Evolutionary conservation across 1,140 invertebrate genomes (phyloP).

Genomic region (Bombus consobrinus): DNA sequence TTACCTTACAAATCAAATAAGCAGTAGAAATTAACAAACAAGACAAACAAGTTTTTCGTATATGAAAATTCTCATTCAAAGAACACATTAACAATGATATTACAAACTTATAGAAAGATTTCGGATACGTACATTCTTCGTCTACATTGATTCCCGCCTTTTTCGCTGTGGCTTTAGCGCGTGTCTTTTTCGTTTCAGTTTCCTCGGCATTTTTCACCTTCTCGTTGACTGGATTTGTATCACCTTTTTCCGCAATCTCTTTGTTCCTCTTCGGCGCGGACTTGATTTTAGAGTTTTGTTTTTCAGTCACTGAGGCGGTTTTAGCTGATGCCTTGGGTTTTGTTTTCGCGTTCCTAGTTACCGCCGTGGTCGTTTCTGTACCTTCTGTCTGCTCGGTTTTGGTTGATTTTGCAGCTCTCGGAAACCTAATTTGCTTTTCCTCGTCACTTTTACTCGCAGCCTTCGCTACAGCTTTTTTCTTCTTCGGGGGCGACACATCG

Average conservation of each 20-base stretch:
- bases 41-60: not conserved
- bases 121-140: constrained; percentile 31
- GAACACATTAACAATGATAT: too few species aligned
- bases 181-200: constrained; percentile 14
- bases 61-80: not conserved
- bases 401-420: constrained; percentile 26
- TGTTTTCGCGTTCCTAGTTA: not conserved
- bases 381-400: constrained; percentile 15
- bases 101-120: not conserved
- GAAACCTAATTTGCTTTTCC: constrained; percentile 33
- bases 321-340: not conserved
- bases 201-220: not conserved
- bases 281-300: constrained; percentile 16
- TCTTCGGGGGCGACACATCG: constrained; percentile 38
- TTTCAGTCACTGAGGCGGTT: not conserved
- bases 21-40: not conserved
- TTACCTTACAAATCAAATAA: not conserved
- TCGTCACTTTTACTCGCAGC: not conserved
- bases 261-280: not conserved
- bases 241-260: not conserved
- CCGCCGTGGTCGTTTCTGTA: too few species aligned
- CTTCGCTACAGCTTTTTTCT: constrained; percentile 9
- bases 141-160: constrained; percentile 33
- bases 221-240: not conserved
- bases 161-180: constrained; percentile 17